Conservation (phyloP, 2,888 invertebrate species). For the Baronia brevicornis region DNA sequence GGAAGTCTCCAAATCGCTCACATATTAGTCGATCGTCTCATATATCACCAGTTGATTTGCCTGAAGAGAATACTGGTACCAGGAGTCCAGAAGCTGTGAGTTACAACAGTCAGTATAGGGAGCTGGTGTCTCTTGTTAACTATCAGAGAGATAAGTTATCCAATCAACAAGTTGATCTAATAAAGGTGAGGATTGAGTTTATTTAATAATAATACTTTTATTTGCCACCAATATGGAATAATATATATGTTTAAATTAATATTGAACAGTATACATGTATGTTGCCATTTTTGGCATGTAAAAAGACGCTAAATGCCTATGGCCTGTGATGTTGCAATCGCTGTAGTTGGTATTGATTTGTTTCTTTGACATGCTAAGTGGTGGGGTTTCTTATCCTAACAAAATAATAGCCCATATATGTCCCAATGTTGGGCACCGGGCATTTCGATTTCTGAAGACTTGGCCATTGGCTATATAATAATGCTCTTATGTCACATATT, state of each 20-base stretch:
- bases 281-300: no score
- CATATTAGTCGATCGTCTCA: slow-evolving; percentile 45
- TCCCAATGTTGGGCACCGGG: no score
- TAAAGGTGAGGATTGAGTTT: slow-evolving; percentile 81
- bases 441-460: no score
- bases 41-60: slow-evolving; percentile 60
- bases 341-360: no score
- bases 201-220: slow-evolving; percentile 1
- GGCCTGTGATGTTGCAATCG: no score
- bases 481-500: no score
- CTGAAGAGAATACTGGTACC: slow-evolving; percentile 41
- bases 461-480: no score
- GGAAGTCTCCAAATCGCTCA: slow-evolving; percentile 59
- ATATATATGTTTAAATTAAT: neutral
- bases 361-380: no score
- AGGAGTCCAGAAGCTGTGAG: slow-evolving; percentile 77
- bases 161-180: slow-evolving; percentile 92
- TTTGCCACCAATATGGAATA: no score
- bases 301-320: no score
- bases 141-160: slow-evolving; percentile 93
- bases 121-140: slow-evolving; percentile 91
- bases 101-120: slow-evolving; percentile 85
- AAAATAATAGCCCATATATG: no score
- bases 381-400: no score
- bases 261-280: neutral